phyloP scores from a whole-genome alignment of 2,888 invertebrate species.

The Drosophila formosana region DNA sequence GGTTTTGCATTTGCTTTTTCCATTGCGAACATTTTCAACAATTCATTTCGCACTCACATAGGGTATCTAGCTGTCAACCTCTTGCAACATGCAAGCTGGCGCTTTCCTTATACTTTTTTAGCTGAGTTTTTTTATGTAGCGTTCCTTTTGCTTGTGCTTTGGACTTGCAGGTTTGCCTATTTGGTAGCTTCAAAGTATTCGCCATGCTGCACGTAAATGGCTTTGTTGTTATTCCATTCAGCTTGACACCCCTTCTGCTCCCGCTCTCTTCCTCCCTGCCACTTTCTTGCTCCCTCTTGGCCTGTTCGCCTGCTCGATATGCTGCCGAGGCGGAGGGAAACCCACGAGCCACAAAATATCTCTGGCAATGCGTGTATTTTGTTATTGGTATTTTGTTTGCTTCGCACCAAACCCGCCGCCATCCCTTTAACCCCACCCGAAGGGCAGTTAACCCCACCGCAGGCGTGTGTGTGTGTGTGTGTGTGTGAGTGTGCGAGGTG shows the following conservation, averaged over 20 bases:
- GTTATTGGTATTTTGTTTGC: slow-evolving; percentile 59
- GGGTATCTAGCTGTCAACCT: neutral
- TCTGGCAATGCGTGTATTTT: slow-evolving; percentile 49
- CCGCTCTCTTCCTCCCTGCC: neutral
- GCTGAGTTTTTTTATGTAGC: slow-evolving; percentile 7
- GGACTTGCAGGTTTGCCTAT: slow-evolving; percentile 42
- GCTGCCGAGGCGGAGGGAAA: slow-evolving; percentile 4
- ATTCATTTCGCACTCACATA: too few species aligned
- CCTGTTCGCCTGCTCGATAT: slow-evolving; percentile 24
- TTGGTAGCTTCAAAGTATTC: slow-evolving; percentile 56
- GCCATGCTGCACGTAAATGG: slow-evolving; percentile 56
- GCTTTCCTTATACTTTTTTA: neutral
- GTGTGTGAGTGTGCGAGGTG: slow-evolving; percentile 12
- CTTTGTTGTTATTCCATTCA: slow-evolving; percentile 53
- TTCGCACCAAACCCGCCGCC: slow-evolving; percentile 19
- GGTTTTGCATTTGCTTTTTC: too few species aligned
- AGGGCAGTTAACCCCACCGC: slow-evolving; percentile 41
- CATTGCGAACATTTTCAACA: too few species aligned
- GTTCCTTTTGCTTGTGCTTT: slow-evolving; percentile 19
- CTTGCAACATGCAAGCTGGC: too few species aligned
- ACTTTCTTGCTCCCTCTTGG: slow-evolving; percentile 1
- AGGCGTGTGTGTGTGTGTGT: slow-evolving; percentile 11
- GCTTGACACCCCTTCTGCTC: slow-evolving; percentile 1
- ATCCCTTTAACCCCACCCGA: neutral
- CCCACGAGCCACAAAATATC: slow-evolving; percentile 30